Conservation (phyloP, 1,140 invertebrate species). For the Gerris buenoi region DNA sequence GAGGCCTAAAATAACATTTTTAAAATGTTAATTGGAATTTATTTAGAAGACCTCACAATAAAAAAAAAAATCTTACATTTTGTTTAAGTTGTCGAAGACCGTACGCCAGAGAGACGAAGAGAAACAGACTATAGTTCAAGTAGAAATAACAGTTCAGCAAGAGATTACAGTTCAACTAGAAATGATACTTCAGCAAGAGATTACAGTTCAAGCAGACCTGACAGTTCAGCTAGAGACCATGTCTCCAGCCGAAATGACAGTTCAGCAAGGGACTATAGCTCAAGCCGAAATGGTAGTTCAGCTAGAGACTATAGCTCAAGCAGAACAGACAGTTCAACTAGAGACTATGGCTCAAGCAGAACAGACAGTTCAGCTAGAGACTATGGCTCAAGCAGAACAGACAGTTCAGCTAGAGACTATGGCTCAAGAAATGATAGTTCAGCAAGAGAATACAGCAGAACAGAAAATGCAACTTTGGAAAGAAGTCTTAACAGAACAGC, state of each 20-base stretch:
- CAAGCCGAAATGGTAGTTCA: constrained; percentile 1
- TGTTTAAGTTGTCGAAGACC: too few species aligned
- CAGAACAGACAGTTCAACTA: neutral
- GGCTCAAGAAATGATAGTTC: neutral
- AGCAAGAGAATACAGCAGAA: neutral
- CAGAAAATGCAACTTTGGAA: neutral
- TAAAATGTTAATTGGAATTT: too few species aligned
- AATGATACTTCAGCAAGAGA: neutral
- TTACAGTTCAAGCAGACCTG: neutral
- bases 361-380: neutral
- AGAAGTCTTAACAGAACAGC: neutral
- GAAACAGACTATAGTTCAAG: neutral
- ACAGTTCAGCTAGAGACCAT: neutral
- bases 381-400: neutral
- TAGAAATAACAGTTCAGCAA: neutral
- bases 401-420: neutral
- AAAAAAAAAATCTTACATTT: too few species aligned
- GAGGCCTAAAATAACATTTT: too few species aligned
- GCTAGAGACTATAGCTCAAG: neutral
- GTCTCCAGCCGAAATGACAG: neutral
- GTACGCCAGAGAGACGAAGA: constrained; percentile 19
- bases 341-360: neutral
- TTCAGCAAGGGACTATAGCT: neutral
- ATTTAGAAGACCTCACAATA: too few species aligned
- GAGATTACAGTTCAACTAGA: neutral